These are phyloP conservation scores for Drosophila kuntzei DNA, from an alignment of 2,888 invertebrate genomes.

Conservation along the genomic window DNA sequence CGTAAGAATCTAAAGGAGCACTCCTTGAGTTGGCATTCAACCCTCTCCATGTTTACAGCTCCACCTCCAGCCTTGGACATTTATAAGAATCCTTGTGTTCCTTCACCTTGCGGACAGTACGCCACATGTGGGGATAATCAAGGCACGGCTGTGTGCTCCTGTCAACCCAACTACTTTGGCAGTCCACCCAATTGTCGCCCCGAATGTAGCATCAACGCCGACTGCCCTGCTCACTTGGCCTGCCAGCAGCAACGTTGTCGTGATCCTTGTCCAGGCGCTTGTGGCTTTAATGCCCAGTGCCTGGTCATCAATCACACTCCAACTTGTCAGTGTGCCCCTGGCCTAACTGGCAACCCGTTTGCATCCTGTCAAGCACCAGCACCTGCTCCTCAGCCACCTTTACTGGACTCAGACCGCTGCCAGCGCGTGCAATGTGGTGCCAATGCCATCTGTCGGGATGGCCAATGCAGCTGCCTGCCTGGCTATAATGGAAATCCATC, in stretches of 20 bases:
- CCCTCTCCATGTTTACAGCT: constrained; percentile 39
- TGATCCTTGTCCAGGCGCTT: constrained; percentile 91
- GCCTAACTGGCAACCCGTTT: constrained; percentile 89
- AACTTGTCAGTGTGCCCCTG: constrained; percentile 88
- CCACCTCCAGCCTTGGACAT: constrained; percentile 69
- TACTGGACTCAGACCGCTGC: constrained; percentile 88
- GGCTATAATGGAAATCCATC: constrained; percentile 89
- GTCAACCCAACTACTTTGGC: constrained; percentile 89
- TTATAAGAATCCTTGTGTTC: constrained; percentile 88
- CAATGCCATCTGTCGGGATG: constrained; percentile 89
- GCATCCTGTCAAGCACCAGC: constrained; percentile 87
- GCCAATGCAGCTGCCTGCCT: constrained; percentile 89
- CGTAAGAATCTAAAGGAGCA: constrained; percentile 74
- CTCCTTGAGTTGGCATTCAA: neutral
- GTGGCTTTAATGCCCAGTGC: constrained; percentile 88
- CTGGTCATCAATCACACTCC: constrained; percentile 89
- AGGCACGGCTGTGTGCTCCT: constrained; percentile 88
- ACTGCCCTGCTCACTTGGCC: constrained; percentile 90
- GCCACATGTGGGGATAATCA: constrained; percentile 89
- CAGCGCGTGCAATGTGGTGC: constrained; percentile 90
- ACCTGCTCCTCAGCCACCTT: constrained; percentile 74
- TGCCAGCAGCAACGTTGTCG: constrained; percentile 90
- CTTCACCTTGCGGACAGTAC: constrained; percentile 91
- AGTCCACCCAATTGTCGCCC: constrained; percentile 90
- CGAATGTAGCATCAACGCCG: constrained; percentile 90